Conservation (phyloP, 2,888 invertebrate species). For the Bugulina stolonifera region DNA sequence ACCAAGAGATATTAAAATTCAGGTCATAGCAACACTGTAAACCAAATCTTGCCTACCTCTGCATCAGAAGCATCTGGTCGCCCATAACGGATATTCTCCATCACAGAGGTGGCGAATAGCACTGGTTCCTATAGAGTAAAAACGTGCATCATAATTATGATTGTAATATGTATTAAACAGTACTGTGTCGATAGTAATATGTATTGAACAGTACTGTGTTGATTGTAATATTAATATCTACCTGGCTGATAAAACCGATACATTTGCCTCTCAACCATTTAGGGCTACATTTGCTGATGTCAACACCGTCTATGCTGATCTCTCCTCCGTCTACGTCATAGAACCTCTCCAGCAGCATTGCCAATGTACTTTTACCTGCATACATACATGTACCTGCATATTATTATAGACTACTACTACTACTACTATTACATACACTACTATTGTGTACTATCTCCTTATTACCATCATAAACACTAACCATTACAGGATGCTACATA, state of each 20-base stretch:
- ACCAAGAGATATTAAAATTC: no score
- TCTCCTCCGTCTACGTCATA: slow-evolving; percentile 71
- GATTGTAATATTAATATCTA: slow-evolving; percentile 32
- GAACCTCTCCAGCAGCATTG: slow-evolving; percentile 80
- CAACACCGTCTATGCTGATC: slow-evolving; percentile 70
- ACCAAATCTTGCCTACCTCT: slow-evolving; percentile 57
- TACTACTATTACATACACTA: no score
- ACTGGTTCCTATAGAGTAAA: slow-evolving; percentile 67
- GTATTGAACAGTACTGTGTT: no score
- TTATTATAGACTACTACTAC: no score
- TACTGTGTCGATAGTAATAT: no score
- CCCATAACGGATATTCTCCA: slow-evolving; percentile 91
- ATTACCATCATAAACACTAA: no score
- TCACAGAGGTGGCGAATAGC: slow-evolving; percentile 80
- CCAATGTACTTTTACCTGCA: slow-evolving; percentile 80
- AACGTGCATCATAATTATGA: no score
- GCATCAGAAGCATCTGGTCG: slow-evolving; percentile 57
- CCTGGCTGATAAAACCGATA: slow-evolving; percentile 80
- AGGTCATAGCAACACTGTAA: no score
- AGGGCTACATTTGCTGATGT: slow-evolving; percentile 67
- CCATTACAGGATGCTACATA: no score
- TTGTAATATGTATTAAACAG: no score
- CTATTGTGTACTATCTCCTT: no score
- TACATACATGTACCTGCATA: no score
- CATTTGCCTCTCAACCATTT: slow-evolving; percentile 78